These are phyloP conservation scores for Babyrousa celebensis DNA, from an alignment of 2,797 vertebrate species.

Conservation along the genomic window DNA sequence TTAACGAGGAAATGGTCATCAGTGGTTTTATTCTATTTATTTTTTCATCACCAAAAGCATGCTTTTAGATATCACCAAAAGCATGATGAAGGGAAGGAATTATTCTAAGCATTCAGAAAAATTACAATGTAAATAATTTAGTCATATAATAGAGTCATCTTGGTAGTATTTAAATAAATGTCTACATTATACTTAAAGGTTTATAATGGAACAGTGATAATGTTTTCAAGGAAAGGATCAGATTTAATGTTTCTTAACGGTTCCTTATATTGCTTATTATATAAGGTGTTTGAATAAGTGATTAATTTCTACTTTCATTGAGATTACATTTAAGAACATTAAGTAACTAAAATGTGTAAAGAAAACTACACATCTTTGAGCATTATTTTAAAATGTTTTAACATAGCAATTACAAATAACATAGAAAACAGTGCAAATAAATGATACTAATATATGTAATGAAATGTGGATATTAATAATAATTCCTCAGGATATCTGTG, in stretches of 20 bases:
- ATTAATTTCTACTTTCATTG: conserved; percentile 36
- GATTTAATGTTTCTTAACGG: conserved; percentile 29
- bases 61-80: conserved; percentile 56
- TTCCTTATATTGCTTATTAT: background rate
- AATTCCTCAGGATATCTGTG: background rate
- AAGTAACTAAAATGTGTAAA: conserved; percentile 62
- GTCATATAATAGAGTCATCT: background rate
- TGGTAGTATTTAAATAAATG: conserved; percentile 64
- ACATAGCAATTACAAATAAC: background rate
- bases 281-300: conserved; percentile 22
- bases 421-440: conserved; percentile 15
- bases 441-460: background rate
- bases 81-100: conserved; percentile 34
- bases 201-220: conserved; percentile 17
- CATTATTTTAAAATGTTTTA: conserved; percentile 49
- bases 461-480: conserved; percentile 28
- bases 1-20: conserved; percentile 51
- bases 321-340: conserved; percentile 56
- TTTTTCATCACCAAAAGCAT: background rate
- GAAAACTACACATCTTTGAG: conserved; percentile 48
- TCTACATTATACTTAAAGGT: conserved; percentile 21
- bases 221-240: conserved; percentile 33
- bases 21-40: conserved; percentile 15
- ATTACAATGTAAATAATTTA: conserved; percentile 42
- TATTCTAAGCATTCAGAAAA: conserved; percentile 62